Base-by-base conservation (phyloP, 2,888 invertebrate genomes). In the Drosophila neoperkinsi region DNA sequence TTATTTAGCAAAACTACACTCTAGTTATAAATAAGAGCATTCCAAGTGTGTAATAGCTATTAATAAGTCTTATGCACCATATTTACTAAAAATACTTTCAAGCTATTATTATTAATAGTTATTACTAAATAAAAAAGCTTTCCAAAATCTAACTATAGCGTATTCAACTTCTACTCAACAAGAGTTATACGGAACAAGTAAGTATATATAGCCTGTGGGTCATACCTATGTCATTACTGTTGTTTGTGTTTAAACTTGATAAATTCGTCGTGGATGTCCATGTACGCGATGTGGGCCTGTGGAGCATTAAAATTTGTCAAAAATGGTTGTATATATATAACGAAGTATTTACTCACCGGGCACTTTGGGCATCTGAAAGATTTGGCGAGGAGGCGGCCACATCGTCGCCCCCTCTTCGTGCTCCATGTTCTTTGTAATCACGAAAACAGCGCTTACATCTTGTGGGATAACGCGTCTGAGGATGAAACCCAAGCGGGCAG, bases 401-500 rank as follows among this genome's bases (percentile, higher is more conserved):
- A 88, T 95, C 95, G 78, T 96, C 96, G 68, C 96, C 95, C 77
- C 95, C 96, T 91, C 95, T 95, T 87, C 96, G 95, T 49, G 96
- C 96, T 63, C 96, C 96, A 94, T 98, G 98, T 92, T 98, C 98
- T 94, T 97, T 98, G 94, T 98, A 98, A 93, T 98, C 98, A 86
- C 96, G 95, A 94, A 98, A 98, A 94, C 98, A 98, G 88, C 98
- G 95, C 94, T 98, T 98, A 94, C 98, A 98, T 91, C 98, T 95
- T 68, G 98, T 98, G 57, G 98, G 98, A 97, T 98, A 98, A 91
- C 98, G 95, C 86, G 98, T 97, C 94, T 98, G 98, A 71, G 98
- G 98, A 94, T 98, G 97, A 94, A 98, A 98, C 53, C 98, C 98
- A 92, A 98, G 94, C 76, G 98, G 98, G 93, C 98, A 98, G 87